phyloP scores from a whole-genome alignment of 2,113 vertebrate genomes.

The Corapipo altera region DNA sequence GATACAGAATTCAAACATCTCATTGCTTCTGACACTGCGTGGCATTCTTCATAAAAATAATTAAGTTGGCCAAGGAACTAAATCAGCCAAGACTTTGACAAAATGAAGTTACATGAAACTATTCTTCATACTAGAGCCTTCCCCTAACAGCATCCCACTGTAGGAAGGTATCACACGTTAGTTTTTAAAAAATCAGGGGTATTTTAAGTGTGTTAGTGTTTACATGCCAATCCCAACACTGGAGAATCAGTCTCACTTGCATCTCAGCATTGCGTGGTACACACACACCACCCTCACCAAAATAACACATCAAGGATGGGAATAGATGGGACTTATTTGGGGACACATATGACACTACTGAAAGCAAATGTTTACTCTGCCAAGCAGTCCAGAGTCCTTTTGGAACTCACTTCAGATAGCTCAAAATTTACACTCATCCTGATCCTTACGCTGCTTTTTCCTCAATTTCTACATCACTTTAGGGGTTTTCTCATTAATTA shows the following conservation, averaged over 20 bases:
- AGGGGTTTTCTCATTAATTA: background rate
- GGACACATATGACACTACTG: background rate
- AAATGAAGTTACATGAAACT: background rate
- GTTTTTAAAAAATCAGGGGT: background rate
- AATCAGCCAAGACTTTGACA: background rate
- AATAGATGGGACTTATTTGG: background rate
- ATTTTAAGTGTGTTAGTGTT: background rate
- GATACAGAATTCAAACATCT: background rate
- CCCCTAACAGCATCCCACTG: background rate
- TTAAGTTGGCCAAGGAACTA: background rate
- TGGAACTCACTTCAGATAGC: background rate
- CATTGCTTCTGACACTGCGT: background rate
- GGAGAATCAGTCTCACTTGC: background rate
- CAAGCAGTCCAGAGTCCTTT: background rate
- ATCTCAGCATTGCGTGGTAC: background rate
- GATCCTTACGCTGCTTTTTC: background rate
- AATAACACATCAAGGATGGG: background rate
- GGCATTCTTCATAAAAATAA: background rate
- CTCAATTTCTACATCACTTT: background rate
- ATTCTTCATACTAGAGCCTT: background rate
- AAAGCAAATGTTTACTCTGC: background rate
- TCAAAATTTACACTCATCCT: background rate
- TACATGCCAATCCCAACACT: background rate
- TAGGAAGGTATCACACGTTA: background rate
- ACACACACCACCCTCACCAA: rapidly evolving